Base-by-base conservation (phyloP, 2,888 invertebrate genomes). In the Aproaerema taeniolella region DNA sequence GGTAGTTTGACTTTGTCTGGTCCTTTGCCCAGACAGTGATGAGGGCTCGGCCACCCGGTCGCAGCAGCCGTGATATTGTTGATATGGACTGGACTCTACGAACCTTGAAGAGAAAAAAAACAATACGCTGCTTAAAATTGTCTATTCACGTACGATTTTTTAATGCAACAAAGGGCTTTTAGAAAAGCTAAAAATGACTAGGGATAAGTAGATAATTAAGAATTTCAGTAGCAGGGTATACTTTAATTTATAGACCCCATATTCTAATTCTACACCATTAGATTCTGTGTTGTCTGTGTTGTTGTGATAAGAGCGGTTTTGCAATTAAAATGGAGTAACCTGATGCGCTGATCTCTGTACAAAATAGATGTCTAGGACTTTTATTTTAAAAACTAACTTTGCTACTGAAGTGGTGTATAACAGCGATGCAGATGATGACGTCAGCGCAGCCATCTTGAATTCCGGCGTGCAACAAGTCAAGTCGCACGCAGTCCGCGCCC, bases 21-120 rank as follows among this genome's bases (percentile, higher is more conserved):
- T 97, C 93, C 71, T 94, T 93, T 0, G 99, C 97, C 99, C 99
- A 99, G 0, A 98, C 99, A 50, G 98, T 98, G 43, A 99, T 91
- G 3, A 99, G 83, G 1, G 93, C 93, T 47, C 80, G 83, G 0
- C 98, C 98, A 0, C 90, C 91, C 0, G 85, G 66, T n/a, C 88
- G 81, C 4, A 99, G 81, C 1, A 95, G 76, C 9, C 96, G 87
- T 1, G 91, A 70, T 58, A 98, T 92, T 68, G 97, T 96, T 12
- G 75, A 62, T 9, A 98, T 63, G 0, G 97, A 95, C 60, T 89
- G 83, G 14, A 90, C 55, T 55, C 98, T 89, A 52, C 98, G 88
- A 6, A 28, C 15, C 35, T 34, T 36, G 16, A 8, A 16, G 28
- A 28, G n/a, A 25, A 13, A 8, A 31, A 25, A 1, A 15, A 7